Base-by-base conservation (phyloP, 2,797 vertebrate genomes). In the Molossus molossus region DNA sequence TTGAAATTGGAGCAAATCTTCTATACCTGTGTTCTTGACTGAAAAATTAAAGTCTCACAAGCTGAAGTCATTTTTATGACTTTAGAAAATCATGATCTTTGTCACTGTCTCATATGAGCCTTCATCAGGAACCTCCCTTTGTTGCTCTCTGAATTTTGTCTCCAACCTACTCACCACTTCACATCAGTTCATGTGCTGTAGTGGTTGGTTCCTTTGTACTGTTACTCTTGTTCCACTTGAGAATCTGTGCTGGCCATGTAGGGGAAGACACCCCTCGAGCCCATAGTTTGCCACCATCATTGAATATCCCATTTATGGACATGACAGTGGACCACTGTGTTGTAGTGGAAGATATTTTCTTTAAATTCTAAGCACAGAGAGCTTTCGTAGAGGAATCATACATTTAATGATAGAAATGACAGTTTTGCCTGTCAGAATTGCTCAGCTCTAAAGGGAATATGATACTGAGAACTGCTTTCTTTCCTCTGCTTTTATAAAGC, bases 141-240 rank as follows among this genome's bases (percentile, higher is more conserved):
- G 25, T 50, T 23, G 12, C 33, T 72, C 29, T 20, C 27, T 29
- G n/a, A 53, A 25, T 75, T 76, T 75, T 33, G 53, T 40, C 1
- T 5, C 33, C 55, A 7, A 13, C 33, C 25, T 21, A 9, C 2
- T 67, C 0, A 0, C 48, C 18, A 1, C 23, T 33, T 17, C 40
- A 6, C 29, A 20, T 50, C 76, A 40, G 40, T 23, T 4, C 37
- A 3, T 40, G 6, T 9, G 1, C 5, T 10, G 9, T 10, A 23
- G 17, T 45, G 40, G 40, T 45, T 48, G 33, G 37, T 48, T 48
- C 29, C 29, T 94, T 45, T 29, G 6, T 15, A 20, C n/a, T 58
- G 8, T 37, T 50, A 48, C 25, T 25, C 6, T 60, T 50, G n/a
- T 60, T 23, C 40, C n/a, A 1, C n/a, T 67, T 9, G 18, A 81